Conservation (phyloP, 2,797 vertebrate genomes). For the Macropus fuliginosus region DNA sequence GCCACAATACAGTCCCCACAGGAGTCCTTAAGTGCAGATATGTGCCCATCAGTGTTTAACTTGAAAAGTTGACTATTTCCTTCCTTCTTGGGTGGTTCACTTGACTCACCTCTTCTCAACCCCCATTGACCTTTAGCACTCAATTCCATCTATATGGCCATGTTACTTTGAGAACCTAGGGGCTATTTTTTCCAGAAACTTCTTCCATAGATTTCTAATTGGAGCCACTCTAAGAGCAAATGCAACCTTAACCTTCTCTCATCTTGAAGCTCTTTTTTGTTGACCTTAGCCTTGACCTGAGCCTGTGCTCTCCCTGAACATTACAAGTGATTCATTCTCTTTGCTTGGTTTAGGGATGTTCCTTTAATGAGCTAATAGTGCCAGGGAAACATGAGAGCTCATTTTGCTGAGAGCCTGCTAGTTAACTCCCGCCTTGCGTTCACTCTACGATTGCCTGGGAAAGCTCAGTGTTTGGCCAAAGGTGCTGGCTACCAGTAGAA, state of each 20-base stretch:
- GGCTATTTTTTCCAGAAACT: slow-evolving; percentile 50
- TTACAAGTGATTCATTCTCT: slow-evolving; percentile 81
- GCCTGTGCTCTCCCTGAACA: slow-evolving; percentile 78
- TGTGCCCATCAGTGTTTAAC: not conserved
- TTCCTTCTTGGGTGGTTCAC: not conserved
- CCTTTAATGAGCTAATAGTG: slow-evolving; percentile 78
- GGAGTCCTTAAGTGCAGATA: not conserved
- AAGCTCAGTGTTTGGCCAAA: not conserved
- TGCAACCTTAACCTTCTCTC: slow-evolving; percentile 62
- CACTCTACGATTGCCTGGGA: not conserved
- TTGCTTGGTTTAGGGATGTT: slow-evolving; percentile 76
- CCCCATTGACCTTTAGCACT: slow-evolving; percentile 30
- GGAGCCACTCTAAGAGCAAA: slow-evolving; percentile 72
- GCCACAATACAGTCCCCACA: not conserved
- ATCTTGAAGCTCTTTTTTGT: slow-evolving; percentile 58
- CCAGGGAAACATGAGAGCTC: slow-evolving; percentile 67
- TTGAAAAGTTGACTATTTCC: not conserved
- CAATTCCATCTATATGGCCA: slow-evolving; percentile 31
- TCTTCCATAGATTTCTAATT: slow-evolving; percentile 64
- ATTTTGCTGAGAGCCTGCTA: slow-evolving; percentile 71
- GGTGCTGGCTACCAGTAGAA: not conserved
- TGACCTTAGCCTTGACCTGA: slow-evolving; percentile 81
- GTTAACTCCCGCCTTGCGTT: slow-evolving; percentile 65
- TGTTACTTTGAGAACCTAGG: slow-evolving; percentile 45
- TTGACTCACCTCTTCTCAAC: not conserved